These are phyloP conservation scores for Prosapia bicincta DNA, from an alignment of 2,888 invertebrate species.

Conservation along the genomic window DNA sequence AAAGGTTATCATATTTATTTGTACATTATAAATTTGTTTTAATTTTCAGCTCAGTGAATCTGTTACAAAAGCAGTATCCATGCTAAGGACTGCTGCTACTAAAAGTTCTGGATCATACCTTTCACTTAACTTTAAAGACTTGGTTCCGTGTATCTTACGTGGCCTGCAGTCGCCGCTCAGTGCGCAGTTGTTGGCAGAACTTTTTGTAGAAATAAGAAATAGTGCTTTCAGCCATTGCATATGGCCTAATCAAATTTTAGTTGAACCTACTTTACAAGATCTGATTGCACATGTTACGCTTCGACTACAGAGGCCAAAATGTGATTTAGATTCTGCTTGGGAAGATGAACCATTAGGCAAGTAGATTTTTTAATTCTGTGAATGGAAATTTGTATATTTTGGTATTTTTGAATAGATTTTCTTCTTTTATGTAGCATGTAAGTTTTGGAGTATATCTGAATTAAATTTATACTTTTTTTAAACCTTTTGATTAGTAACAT, in stretches of 20 bases:
- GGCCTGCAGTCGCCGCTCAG: constrained; percentile 74
- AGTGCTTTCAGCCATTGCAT: constrained; percentile 49
- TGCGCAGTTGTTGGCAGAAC: constrained; percentile 60
- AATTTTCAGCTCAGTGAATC: constrained; percentile 46
- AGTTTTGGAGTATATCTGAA: no score
- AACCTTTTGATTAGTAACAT: no score
- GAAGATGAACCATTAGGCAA: constrained; percentile 54
- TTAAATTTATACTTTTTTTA: no score
- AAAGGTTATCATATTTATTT: no score
- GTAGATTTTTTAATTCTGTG: no score
- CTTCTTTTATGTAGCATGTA: no score
- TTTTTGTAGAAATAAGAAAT: constrained; percentile 59
- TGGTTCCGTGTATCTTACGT: constrained; percentile 57
- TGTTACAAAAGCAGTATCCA: constrained; percentile 48
- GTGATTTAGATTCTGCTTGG: constrained; percentile 75
- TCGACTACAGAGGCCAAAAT: constrained; percentile 72
- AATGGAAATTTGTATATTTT: no score
- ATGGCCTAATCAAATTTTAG: background rate
- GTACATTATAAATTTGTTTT: background rate
- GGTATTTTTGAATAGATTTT: no score
- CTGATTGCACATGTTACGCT: constrained; percentile 69
- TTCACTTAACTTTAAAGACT: constrained; percentile 51
- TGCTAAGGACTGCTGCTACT: constrained; percentile 51
- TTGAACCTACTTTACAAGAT: constrained; percentile 41
- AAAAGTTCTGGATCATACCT: constrained; percentile 30